phyloP scores from a whole-genome alignment of 92 coral and sea anemone genomes.

The Phymanthus crucifer region DNA sequence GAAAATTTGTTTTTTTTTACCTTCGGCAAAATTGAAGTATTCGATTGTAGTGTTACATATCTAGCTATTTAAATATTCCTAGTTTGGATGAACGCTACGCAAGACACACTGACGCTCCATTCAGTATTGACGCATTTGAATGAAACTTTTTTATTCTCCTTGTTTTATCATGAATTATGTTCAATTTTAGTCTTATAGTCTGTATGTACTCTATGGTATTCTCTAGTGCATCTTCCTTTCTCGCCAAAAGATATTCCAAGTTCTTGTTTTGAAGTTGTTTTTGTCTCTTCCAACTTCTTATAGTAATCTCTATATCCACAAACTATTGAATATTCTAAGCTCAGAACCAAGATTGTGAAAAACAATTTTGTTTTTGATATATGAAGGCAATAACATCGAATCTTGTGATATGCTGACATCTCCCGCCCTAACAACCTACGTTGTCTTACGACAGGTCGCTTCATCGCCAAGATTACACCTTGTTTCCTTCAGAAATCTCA shows the following conservation, averaged over 20 bases:
- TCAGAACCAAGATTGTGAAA: not conserved
- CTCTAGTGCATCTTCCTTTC: no score
- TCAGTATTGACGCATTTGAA: no score
- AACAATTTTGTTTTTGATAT: not conserved
- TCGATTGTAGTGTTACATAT: no score
- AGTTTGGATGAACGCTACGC: no score
- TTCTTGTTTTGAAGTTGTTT: not conserved
- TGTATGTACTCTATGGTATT: no score
- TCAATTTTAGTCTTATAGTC: no score
- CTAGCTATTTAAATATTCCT: no score
- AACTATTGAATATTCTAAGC: not conserved
- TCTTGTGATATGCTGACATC: not conserved
- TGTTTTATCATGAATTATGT: no score
- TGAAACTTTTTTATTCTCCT: no score
- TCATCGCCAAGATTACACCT: not conserved
- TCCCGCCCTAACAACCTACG: not conserved
- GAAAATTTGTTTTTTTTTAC: not conserved
- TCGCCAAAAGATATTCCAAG: no score
- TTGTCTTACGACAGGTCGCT: not conserved
- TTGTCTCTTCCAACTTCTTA: not conserved
- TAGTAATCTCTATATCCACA: not conserved
- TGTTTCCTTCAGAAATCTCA: not conserved
- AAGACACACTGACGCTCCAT: no score
- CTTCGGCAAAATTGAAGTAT: no score
- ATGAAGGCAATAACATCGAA: not conserved